Base-by-base conservation (phyloP, 2,888 invertebrate genomes). In the Phaedon cochleariae region DNA sequence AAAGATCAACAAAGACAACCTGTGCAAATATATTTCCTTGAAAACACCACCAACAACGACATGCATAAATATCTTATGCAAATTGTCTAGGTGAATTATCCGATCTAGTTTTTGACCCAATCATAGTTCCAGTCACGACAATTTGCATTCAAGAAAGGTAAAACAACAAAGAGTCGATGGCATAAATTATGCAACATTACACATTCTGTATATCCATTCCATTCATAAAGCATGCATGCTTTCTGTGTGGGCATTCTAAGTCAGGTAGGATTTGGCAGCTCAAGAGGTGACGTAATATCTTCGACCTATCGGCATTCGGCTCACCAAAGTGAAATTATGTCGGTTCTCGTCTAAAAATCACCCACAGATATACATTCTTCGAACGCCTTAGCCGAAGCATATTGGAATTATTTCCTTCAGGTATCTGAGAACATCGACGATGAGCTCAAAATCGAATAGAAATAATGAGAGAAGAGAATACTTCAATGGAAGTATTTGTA, bases 151-250 rank as follows among this genome's bases (percentile, higher is more conserved):
- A 51, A 65, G 68, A 69, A 70, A 71, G 68, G 65, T 57, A 62
- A 58, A 45, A 67, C 62, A 53, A 53, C 20, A 70, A 71, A 73
- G 70, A 71, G 71, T 71, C 71, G 73, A 73, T 67, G 65, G 65
- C 58, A 62, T 61, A 45, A 49, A 65, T 68, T 70, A 65, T 68
- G 67, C 41, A 41, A 41, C 41, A 41, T 34, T 41, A 41, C 41
- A 41, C 41, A 15, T 7, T 41, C 41, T 41, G 41, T 34, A 10
- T 12, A 12, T 41, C 41, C 15, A 41, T 41, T 62, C 62, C 62
- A 66, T 66, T 66, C 59, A 66, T 66, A 59, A 63, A 63, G 46
- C 59, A 66, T 66, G 59, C 64, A 55, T 53, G 37, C 18, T 48
- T 26, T 64, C 53, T 17, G 60, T 60, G 64, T 64, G 64, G 64